Base-by-base conservation (phyloP, 2,113 vertebrate species). In the Rhodinocichla rosea region DNA sequence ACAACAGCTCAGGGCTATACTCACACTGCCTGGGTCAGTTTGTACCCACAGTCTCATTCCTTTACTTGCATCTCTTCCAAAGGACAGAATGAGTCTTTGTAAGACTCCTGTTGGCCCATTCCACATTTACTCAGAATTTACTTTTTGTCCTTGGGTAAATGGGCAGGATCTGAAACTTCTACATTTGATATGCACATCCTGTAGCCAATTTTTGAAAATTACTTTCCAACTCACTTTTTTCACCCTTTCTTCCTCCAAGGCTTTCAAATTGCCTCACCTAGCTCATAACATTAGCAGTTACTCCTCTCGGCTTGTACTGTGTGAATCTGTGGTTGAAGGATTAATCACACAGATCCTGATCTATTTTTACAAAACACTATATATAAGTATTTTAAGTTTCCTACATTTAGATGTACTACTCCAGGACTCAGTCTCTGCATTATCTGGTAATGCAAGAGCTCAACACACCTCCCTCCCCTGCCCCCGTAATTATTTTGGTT, bases 401-500 rank as follows among this genome's bases (percentile, higher is more conserved):
- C 44, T 81, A 22, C 27, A 24, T 42, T 78, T 60, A 56, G 20
- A 59, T 5, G 8, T 22, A 67, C 4, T 15, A 65, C n/a, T 20
- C 4, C 39, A 87, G 42, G 42, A 62, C 40, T 19, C 13, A 30
- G 9, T 19, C 45, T 33, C 44, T n/a, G 7, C 55, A 55, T 35
- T 22, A 52, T 26, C 32, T 40, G 13, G 11, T 42, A 53, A 10
- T 3, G 5, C 14, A 53, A 40, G 37, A 49, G 13, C 15, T 60
- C 22, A 65, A 13, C 3, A 60, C 13, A 47, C 4, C 24, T 39
- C 37, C 10, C 6, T 47, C 13, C 10, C 4, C 35, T 6, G 2
- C 4, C 22, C 22, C 23, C 0, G 0, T 5, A 17, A 67, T 30
- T 63, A 37, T 30, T 47, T 57, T 24, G 35, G 9, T 44, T 93